Base-by-base conservation (phyloP, 1,140 invertebrate species). In the Pseudomyrmex dendroicus region DNA sequence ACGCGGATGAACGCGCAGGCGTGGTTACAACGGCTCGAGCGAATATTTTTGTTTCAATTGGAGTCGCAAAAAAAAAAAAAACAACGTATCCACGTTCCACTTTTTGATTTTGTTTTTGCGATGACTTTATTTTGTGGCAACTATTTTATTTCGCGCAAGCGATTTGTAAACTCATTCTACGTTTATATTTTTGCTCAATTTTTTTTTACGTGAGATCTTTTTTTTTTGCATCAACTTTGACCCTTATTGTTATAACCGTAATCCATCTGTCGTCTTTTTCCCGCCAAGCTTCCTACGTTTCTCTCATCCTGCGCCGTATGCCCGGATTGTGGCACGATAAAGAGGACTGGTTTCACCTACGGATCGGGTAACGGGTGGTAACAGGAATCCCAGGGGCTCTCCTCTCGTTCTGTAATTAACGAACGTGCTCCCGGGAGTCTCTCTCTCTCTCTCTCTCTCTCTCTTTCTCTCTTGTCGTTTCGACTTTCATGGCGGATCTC, bases 401-500 rank as follows among this genome's bases (percentile, higher is more conserved):
- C 25, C 66, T 61, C 64, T 20, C 59, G 44, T 61, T 59, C 52
- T 72, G 76, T 80, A 80, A 80, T 80, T 80, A 80, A 80, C 66
- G 76, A 61, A 80, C 76, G 44, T 67, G 73, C 56, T 83, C 63
- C 20, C 54, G 54, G 17, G 76, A 61, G 62, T 78, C 22, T 77
- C 73, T 83, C 62, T 61, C 44, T 62, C 25, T 35, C 35, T 35
- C 25, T 35, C 25, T 35, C 25, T 35, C 5, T 35, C 35, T 35
- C 35, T 35, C 35, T 7, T 25, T 44, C n/a, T 17, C 52, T 50
- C 52, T 35, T 67, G 63, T 67, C 63, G 73, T 83, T 83, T 78
- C 82, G 54, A 78, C 73, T 77, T 77, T 83, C 73, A 78, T 83
- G 62, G 64, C 73, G 76, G 64, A 78, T 59, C 64, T 78, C 76